Percentiles rank a stretch among this genome's conserved stretches.
Evolutionary conservation across 2,888 invertebrate species (phyloP).

Genomic region (Ferdinandea cuprea): DNA sequence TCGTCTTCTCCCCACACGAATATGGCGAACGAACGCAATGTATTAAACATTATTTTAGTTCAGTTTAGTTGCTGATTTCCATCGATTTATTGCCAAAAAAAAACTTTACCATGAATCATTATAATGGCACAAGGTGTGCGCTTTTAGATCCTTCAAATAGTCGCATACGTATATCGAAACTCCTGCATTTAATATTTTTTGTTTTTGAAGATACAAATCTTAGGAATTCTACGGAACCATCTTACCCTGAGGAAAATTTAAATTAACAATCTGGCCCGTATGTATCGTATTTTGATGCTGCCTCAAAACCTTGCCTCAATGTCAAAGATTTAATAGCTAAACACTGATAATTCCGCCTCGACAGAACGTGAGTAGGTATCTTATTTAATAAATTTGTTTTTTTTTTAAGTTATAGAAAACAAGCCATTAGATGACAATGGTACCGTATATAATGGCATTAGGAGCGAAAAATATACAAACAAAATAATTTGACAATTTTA

Average conservation of each 20-base stretch:
- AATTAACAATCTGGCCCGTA: conserved; percentile 7
- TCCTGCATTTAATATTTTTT: neutral
- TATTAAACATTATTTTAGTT: conserved; percentile 38
- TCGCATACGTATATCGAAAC: neutral
- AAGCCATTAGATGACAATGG: conserved; percentile 65
- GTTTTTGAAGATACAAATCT: no score
- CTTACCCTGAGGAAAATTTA: conserved; percentile 32
- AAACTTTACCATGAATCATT: conserved; percentile 40
- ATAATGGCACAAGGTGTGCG: neutral
- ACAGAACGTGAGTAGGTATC: conserved; percentile 43
- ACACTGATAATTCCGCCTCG: conserved; percentile 41
- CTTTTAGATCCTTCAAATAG: neutral
- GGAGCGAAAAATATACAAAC: conserved; percentile 48
- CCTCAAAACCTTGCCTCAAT: conserved; percentile 45
- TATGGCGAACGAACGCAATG: conserved; percentile 25
- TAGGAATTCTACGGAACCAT: no score
- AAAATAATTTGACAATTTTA: conserved; percentile 70
- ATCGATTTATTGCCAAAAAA: conserved; percentile 46
- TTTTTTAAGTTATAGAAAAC: conserved; percentile 30
- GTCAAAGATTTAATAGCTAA: conserved; percentile 45
- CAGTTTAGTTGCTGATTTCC: conserved; percentile 1
- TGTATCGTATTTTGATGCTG: conserved; percentile 14
- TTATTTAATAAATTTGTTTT: conserved; percentile 42
- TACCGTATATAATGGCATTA: conserved; percentile 59
- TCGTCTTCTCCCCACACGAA: conserved; percentile 15